These are phyloP conservation scores for Drosophila bocqueti DNA, from an alignment of 1,140 invertebrate species.

Conservation along the genomic window DNA sequence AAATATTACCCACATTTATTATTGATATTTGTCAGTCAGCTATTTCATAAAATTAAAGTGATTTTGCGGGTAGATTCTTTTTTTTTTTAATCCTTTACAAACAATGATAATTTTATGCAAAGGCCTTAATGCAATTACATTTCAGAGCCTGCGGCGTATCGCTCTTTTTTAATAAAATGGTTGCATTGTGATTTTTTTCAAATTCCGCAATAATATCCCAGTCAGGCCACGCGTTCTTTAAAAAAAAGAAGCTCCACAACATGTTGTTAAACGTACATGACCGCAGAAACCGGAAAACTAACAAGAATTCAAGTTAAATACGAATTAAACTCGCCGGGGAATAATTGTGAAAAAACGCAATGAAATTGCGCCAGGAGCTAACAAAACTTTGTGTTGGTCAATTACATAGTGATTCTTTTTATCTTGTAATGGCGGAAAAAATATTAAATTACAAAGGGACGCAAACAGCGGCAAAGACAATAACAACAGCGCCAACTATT, in stretches of 20 bases:
- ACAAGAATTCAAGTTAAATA: slow-evolving; percentile 63
- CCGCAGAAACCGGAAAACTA: slow-evolving; percentile 60
- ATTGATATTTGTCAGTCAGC: background rate
- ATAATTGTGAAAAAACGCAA: slow-evolving; percentile 16
- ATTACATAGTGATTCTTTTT: slow-evolving; percentile 24
- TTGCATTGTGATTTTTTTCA: slow-evolving; percentile 8
- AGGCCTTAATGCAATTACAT: slow-evolving; percentile 24
- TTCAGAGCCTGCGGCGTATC: background rate
- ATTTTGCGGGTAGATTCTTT: background rate
- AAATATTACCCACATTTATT: background rate
- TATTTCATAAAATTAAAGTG: background rate
- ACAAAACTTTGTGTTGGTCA: slow-evolving; percentile 48
- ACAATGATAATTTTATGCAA: background rate
- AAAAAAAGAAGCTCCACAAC: background rate
- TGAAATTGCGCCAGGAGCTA: slow-evolving; percentile 36
- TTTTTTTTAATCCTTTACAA: background rate
- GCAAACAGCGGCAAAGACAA: slow-evolving; percentile 45
- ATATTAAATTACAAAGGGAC: slow-evolving; percentile 44
- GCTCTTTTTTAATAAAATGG: slow-evolving; percentile 4
- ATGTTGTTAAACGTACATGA: slow-evolving; percentile 27
- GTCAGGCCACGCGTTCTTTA: background rate
- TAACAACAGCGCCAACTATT: slow-evolving; percentile 40
- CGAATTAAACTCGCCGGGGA: slow-evolving; percentile 22
- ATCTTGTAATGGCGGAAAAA: slow-evolving; percentile 30
- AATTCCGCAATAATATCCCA: slow-evolving; percentile 10